Evolutionary conservation across 2,113 vertebrate species (phyloP).

Genomic region (Ceuthmochares aereus): DNA sequence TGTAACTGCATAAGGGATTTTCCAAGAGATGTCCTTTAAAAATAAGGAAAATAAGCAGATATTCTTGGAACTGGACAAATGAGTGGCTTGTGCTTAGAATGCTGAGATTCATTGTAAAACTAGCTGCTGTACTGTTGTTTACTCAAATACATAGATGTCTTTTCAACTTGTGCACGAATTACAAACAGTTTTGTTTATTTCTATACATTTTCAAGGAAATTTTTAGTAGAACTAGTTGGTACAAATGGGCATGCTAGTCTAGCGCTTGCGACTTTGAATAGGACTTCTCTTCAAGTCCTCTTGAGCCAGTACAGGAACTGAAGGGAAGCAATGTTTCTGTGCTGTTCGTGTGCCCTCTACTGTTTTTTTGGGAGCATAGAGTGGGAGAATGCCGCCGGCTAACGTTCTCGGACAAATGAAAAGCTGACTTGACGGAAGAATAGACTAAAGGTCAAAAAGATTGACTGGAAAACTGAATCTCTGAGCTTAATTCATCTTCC

Average conservation of each 20-base stretch:
- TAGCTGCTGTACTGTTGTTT: neutral
- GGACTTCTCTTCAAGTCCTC: neutral
- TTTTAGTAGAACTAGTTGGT: neutral
- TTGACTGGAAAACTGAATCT: neutral
- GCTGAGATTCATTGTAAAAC: neutral
- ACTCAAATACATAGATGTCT: neutral
- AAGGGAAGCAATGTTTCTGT: neutral
- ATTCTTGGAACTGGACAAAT: neutral
- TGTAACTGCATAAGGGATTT: neutral
- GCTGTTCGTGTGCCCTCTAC: conserved; percentile 35
- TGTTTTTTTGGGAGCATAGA: neutral
- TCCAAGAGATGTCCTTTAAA: neutral
- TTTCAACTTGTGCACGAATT: neutral
- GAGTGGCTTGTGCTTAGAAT: neutral
- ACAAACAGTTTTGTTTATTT: neutral
- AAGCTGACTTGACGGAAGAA: neutral
- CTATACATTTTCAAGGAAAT: neutral
- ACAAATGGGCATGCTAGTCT: neutral
- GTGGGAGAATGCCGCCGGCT: accelerated
- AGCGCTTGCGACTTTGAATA: neutral
- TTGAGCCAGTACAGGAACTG: neutral
- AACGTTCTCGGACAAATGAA: accelerated
- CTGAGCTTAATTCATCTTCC: neutral
- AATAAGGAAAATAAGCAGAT: neutral
- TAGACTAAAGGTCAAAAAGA: neutral